Evolutionary conservation across 2,797 vertebrate species (phyloP).

Genomic region (Poecilia picta): DNA sequence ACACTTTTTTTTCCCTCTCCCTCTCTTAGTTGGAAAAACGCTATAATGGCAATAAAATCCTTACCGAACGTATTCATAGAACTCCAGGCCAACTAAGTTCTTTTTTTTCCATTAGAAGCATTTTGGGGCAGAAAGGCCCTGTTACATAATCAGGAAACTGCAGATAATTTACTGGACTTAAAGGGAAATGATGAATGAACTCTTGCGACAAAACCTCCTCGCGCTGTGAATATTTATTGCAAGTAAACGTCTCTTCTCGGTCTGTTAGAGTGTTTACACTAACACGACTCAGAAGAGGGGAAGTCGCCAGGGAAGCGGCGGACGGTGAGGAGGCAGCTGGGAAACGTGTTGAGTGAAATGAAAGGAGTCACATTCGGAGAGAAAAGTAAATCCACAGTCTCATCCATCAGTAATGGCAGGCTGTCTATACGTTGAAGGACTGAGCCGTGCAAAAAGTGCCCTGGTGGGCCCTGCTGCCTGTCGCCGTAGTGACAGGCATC

Average conservation of each 20-base stretch:
- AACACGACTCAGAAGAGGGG: neutral
- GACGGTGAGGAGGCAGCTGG: neutral
- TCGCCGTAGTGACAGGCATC: constrained; percentile 65
- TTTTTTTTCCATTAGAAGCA: constrained; percentile 29
- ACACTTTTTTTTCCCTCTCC: neutral
- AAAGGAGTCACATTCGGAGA: constrained; percentile 10
- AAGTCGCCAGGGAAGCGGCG: neutral
- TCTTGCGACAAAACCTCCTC: neutral
- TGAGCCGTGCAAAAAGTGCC: constrained; percentile 57
- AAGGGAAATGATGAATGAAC: constrained; percentile 10
- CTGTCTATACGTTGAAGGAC: constrained; percentile 69
- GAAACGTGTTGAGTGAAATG: constrained; percentile 25
- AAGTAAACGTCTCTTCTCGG: constrained; percentile 5
- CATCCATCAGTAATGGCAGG: constrained; percentile 67
- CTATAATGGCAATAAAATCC: constrained; percentile 19
- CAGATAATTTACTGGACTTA: constrained; percentile 6
- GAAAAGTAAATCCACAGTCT: constrained; percentile 42
- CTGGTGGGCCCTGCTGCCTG: constrained; percentile 61
- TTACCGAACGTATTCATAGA: constrained; percentile 47
- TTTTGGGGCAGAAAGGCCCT: constrained; percentile 3
- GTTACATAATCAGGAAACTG: constrained; percentile 44
- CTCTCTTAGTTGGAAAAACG: constrained; percentile 25
- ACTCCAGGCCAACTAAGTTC: constrained; percentile 41
- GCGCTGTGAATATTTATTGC: neutral
- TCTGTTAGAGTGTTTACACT: constrained; percentile 2